Base-by-base conservation (phyloP, 2,888 invertebrate genomes). In the Lobophora halterata region DNA sequence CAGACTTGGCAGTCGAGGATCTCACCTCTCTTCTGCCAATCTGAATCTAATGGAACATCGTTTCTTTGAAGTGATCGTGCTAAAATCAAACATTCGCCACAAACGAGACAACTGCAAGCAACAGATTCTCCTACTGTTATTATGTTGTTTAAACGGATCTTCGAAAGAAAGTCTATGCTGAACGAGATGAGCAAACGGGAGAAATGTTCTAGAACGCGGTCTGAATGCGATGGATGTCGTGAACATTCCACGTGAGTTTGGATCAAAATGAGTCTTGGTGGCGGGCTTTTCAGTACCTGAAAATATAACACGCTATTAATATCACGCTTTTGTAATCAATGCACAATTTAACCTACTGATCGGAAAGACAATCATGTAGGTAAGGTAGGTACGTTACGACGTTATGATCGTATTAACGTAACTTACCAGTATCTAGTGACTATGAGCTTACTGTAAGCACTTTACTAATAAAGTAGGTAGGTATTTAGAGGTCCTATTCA, bases 111-210 rank as follows among this genome's bases (percentile, higher is more conserved):
- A 72, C 53, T 87, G 86, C 45, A 87, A 88, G 61, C 85, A 86
- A 66, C 85, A 87, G 65, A 86, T 88, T 44, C 72, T 88, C 45
- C 62, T 88, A 14, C 65, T 88, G 46, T 69, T 88, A 83, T 72
- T 88, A 88, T 88, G 88, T 71, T 88, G 88, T 77, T 86, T 86
- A 85, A 88, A 88, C 87, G 88, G 85, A 74, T 88, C 87, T 71
- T 88, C 79, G 79, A 87, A 86, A 74, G 88, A 88, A 86, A 88
- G 64, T 81, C 88, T 79, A 70, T 86, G 86, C 77, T 88, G 87
- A 88, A 83, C 55, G 64, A 69, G 31, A 74, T 69, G 64, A 76
- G 60, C 41, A 76, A 69, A 61, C 62, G 67, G 46, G 69, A 79
- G 69, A 86, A 83, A 77, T 86, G 85, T 80, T 79, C 79, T 71